Evolutionary conservation across 92 coral and sea anemone genomes (phyloP).

Genomic region (Pocillopora grandis): DNA sequence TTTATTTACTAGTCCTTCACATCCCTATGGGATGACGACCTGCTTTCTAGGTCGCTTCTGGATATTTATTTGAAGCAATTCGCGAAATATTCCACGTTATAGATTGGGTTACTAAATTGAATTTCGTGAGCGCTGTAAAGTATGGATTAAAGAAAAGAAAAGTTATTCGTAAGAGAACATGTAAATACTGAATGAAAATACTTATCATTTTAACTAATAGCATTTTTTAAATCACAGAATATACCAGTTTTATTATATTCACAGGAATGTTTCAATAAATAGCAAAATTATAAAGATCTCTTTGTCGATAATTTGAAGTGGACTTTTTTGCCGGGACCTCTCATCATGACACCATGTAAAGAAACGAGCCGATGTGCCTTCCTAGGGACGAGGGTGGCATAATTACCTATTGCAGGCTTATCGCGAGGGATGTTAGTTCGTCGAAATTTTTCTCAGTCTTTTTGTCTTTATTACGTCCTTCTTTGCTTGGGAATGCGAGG

Average conservation of each 20-base stretch:
- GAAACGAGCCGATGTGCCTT: too few relatives aligned
- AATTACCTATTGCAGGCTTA: too few relatives aligned
- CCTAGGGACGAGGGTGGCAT: too few relatives aligned
- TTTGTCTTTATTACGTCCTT: too few relatives aligned
- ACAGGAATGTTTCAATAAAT: conserved; percentile 26
- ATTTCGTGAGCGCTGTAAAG: neutral
- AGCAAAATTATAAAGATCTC: neutral
- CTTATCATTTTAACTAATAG: conserved; percentile 1
- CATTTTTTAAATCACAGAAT: conserved; percentile 8
- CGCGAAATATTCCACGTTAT: too few relatives aligned
- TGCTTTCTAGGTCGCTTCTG: too few relatives aligned
- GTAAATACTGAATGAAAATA: conserved; percentile 18
- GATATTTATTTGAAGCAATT: too few relatives aligned
- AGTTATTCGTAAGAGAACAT: neutral
- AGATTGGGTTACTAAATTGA: neutral
- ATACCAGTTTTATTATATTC: conserved; percentile 2
- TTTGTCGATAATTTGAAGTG: neutral
- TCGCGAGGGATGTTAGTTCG: too few relatives aligned
- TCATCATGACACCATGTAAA: neutral
- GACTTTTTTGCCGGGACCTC: neutral
- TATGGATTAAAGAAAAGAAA: neutral
- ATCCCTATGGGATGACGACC: too few relatives aligned
- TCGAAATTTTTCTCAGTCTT: too few relatives aligned
- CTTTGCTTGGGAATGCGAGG: too few relatives aligned
- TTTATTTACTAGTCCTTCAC: too few relatives aligned